Evolutionary conservation across 1,140 invertebrate genomes (phyloP), one percentile per base, ranked within the genome.

Genomic region (Drosophila gunungcola): DNA sequence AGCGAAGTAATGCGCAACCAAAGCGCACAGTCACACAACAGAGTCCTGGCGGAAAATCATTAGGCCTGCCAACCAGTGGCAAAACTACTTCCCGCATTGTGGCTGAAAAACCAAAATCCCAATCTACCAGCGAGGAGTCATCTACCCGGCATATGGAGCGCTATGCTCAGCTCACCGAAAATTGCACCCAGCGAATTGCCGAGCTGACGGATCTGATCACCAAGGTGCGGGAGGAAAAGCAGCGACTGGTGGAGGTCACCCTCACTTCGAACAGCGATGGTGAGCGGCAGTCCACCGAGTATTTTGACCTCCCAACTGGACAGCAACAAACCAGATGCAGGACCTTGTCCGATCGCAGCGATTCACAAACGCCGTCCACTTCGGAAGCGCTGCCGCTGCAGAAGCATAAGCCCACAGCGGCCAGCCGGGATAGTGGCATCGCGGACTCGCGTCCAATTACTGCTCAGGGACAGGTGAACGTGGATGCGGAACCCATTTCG

Each of bases 381-480:
- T 83, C 76, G 3, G 88, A 86, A n/a, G 82, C 73, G 1, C 21
- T 85, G 48, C 78, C 88, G 4, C 41, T 89, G 36, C 74, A 91
- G 41, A 92, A 91, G 42, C 38, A 92, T 51, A 90, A 92, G 16
- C 69, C 78, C 10, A 92, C 75, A 3, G 89, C 80, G 0, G 67
- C 78, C 3, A 92, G 92, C 60, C 49, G 81, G 16, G 92, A 92
- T 48, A 92, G 91, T 55, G 92, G 92, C n/a, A 91, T 92, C 2
- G 76, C 79, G 0, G 64, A 72, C 10, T 91, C 90, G 5, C 68
- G 92, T 4, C 92, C 92, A 5, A 13, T 91, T 1, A 92, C 92
- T 3, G 80, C 91, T 0, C 34, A 73, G 49, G 91, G 88, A 0
- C 70, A 70, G 52, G 78, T 72, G 0, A 32, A 39, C 7, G 58